Evolutionary conservation across 2,797 vertebrate genomes (phyloP), one percentile per base, ranked within the genome.

Genomic region (Spinus pinus): DNA sequence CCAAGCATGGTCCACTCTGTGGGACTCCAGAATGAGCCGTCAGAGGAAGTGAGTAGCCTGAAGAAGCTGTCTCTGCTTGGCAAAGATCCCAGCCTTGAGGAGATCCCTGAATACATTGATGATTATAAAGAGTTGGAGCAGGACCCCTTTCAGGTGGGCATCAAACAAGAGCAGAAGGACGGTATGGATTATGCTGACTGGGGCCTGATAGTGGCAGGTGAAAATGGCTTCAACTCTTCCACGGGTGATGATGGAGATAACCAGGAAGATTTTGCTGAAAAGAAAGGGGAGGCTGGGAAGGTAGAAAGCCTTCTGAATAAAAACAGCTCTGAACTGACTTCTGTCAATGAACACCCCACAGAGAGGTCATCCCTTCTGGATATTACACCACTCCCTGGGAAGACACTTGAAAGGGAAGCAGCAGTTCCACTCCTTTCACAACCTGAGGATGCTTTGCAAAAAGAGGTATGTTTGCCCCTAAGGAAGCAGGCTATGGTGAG

Each of bases 51-150:
- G 49, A 94, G 81, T 72, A 97, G 88, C 69, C 84, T 98, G 65
- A 97, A 97, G 80, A 98, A 98, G 75, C 95, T 98, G 3, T 97
- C 97, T 39, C 94, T 98, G 50, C 94, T 98, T 15, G 97, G 97
- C 19, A 97, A 97, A 87, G 97, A 92, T 27, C 93, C 42, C 51
- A 96, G 95, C 64, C 94, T 98, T 33, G 97, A 97, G 3, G 98
- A 98, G 42, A 91, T 96, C 4, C 90, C 96, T 18, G 98, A 98
- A 47, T 98, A 99, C 80, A 60, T 96, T 3, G 98, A 98, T 72
- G 98, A 97, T 80, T 98, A 98, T 86, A 95, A 93, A 78, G 97
- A 96, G 33, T 86, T 96, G 66, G 98, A 98, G 31, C 92, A 88
- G 54, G 97, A 98, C 58, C 94, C 97, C 18, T 94, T 96, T 39